Percentiles rank a stretch among this genome's conserved stretches.
These are phyloP conservation scores for Teleiodes luculella DNA, from an alignment of 2,888 invertebrate species.

Conservation along the genomic window DNA sequence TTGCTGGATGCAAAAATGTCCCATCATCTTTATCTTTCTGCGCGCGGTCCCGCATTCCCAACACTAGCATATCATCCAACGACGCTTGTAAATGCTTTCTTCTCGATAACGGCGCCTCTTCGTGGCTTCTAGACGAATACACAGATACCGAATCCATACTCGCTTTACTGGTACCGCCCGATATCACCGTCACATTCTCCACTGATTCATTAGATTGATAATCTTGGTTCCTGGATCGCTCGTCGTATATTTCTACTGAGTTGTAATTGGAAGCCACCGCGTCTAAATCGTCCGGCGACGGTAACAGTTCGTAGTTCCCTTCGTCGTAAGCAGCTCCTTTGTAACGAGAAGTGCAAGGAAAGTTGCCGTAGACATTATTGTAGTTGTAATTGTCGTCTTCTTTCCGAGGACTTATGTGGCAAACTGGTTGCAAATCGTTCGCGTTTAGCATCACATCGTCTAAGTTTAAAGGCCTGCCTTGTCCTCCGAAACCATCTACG, in stretches of 20 bases:
- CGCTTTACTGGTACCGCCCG: conserved; percentile 52
- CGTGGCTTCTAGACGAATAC: conserved; percentile 79
- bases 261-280: conserved; percentile 58
- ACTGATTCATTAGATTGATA: conserved; percentile 71
- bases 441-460: conserved; percentile 65
- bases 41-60: conserved; percentile 56
- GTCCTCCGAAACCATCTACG: conserved; percentile 72
- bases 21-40: conserved; percentile 55
- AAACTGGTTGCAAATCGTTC: conserved; percentile 53
- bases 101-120: conserved; percentile 57
- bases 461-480: conserved; percentile 65
- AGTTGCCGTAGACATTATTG: conserved; percentile 59
- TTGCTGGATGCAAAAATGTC: conserved; percentile 66
- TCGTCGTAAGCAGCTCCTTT: conserved; percentile 68
- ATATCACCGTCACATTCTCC: conserved; percentile 76
- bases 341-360: conserved; percentile 50
- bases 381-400: conserved; percentile 74
- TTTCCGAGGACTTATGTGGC: conserved; percentile 49
- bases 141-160: conserved; percentile 78
- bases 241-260: conserved; percentile 67
- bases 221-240: conserved; percentile 46
- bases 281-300: conserved; percentile 51
- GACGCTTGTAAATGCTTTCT: conserved; percentile 68
- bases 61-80: conserved; percentile 79
- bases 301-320: conserved; percentile 64